phyloP scores from a whole-genome alignment of 2,888 invertebrate genomes.

The Phymatocera aterrima region DNA sequence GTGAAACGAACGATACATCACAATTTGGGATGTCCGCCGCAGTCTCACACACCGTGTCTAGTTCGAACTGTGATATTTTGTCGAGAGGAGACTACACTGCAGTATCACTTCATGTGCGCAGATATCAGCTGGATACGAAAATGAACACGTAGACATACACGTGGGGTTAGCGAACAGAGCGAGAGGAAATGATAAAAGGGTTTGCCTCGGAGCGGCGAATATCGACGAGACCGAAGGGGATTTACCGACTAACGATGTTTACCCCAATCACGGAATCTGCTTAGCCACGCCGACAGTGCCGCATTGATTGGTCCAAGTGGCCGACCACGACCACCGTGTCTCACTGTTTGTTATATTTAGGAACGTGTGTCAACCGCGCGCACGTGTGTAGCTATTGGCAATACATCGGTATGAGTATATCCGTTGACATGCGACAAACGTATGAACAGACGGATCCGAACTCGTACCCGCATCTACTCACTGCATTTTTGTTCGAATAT shows the following conservation, averaged over 20 bases:
- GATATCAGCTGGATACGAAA: too few species aligned
- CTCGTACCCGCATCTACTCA: neutral
- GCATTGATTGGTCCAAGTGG: conserved; percentile 45
- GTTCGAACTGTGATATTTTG: too few species aligned
- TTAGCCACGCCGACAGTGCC: conserved; percentile 40
- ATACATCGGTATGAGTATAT: neutral
- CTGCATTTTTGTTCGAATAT: neutral
- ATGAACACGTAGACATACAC: neutral
- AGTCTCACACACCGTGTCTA: neutral
- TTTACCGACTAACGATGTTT: conserved; percentile 39
- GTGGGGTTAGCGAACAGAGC: neutral
- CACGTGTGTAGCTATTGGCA: neutral
- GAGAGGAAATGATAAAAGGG: conserved; percentile 40
- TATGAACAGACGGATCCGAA: neutral
- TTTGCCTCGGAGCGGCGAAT: conserved; percentile 39
- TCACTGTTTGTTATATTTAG: conserved; percentile 31
- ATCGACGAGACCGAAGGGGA: conserved; percentile 28
- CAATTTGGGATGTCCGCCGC: neutral
- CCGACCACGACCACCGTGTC: conserved; percentile 11
- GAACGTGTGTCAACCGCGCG: neutral
- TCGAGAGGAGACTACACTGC: too few species aligned
- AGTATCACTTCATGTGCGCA: too few species aligned
- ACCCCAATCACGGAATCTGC: conserved; percentile 46
- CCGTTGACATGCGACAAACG: neutral
- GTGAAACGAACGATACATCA: neutral